Percentiles rank a stretch among this genome's conserved stretches.
phyloP scores from a whole-genome alignment of 2,797 vertebrate species.

The Acrocephalus scirpaceus region DNA sequence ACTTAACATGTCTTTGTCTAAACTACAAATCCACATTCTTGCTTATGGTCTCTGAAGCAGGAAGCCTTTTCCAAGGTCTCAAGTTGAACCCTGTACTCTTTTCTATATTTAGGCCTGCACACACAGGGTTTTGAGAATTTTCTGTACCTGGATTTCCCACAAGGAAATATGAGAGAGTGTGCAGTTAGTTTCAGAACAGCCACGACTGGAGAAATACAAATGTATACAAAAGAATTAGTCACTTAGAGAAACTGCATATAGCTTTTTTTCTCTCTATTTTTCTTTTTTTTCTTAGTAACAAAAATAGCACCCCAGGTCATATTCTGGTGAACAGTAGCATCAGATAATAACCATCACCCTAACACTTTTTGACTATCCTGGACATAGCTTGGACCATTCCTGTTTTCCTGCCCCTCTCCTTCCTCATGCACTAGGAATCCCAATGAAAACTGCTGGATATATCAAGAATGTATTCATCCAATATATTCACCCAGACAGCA shows the following conservation, averaged over 20 bases:
- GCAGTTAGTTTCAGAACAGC: background rate
- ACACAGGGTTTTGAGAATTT: too few relatives aligned
- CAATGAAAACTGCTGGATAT: background rate
- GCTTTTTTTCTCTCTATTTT: background rate
- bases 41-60: too few relatives aligned
- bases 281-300: background rate
- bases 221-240: background rate
- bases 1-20: too few relatives aligned
- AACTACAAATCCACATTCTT: too few relatives aligned
- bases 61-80: too few relatives aligned
- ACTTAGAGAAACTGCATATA: background rate
- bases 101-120: too few relatives aligned
- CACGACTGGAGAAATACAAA: background rate
- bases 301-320: background rate
- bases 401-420: background rate
- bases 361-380: background rate
- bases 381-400: background rate
- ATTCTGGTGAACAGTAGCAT: background rate
- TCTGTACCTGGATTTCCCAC: too few relatives aligned
- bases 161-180: background rate
- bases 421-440: background rate
- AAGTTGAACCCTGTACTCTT: too few relatives aligned
- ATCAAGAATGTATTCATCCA: background rate
- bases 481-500: background rate
- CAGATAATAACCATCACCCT: background rate